Evolutionary conservation across 1,140 invertebrate species (phyloP).

Genomic region (Leptinotarsa defecta): DNA sequence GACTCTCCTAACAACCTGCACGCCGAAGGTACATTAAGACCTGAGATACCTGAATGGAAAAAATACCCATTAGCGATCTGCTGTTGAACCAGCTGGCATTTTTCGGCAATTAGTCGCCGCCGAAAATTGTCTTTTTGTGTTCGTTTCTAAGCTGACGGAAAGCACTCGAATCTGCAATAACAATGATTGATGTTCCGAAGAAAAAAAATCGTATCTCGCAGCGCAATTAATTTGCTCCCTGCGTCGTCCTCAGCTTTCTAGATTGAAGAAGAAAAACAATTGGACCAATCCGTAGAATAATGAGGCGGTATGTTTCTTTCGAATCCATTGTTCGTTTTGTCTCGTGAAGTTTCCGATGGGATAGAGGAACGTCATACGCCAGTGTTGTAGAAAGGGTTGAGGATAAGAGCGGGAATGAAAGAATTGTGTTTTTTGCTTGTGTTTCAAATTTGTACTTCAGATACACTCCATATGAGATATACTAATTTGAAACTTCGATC

Average conservation of each 20-base stretch:
- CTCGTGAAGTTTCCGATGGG: background rate
- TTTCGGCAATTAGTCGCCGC: constrained; percentile 21
- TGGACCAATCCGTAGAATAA: constrained; percentile 21
- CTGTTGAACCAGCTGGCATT: constrained; percentile 4
- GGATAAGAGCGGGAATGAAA: background rate
- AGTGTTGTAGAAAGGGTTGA: background rate
- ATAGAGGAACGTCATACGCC: background rate
- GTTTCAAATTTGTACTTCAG: no score
- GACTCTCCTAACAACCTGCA: background rate
- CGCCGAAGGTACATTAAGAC: background rate
- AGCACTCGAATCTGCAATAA: constrained; percentile 8
- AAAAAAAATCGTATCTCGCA: constrained; percentile 8
- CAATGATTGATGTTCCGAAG: constrained; percentile 14
- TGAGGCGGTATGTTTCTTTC: constrained; percentile 14
- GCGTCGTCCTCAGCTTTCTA: constrained; percentile 1
- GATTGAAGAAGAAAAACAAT: constrained; percentile 21
- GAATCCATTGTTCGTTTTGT: constrained; percentile 9
- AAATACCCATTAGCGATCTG: background rate
- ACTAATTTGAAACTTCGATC: no score
- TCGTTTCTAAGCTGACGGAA: background rate
- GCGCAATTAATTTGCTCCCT: constrained; percentile 13
- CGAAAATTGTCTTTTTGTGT: constrained; percentile 19
- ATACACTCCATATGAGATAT: no score
- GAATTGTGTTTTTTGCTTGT: no score
- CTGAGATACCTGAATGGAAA: background rate